Conservation (phyloP, 2,113 vertebrate genomes). For the Trogon melanurus region DNA sequence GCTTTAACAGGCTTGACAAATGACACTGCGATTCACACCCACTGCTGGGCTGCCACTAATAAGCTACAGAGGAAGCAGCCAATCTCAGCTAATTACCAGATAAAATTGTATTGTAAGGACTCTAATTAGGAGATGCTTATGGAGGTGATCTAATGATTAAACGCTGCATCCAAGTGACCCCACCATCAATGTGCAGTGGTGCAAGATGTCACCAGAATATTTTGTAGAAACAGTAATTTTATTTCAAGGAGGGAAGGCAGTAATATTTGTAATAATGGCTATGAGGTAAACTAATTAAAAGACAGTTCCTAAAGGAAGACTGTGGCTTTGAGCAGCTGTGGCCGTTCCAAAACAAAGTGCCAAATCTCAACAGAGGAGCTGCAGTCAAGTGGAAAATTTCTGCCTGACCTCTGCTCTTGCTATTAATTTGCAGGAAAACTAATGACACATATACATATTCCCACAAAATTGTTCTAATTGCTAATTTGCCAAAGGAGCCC, state of each 20-base stretch:
- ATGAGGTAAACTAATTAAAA: conserved; percentile 98
- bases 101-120: conserved; percentile 94
- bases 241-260: conserved; percentile 81
- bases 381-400: conserved; percentile 94
- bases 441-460: conserved; percentile 99
- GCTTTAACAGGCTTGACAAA: conserved; percentile 83
- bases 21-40: conserved; percentile 87
- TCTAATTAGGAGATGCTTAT: conserved; percentile 95
- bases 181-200: conserved; percentile 81
- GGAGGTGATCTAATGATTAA: conserved; percentile 95
- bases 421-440: conserved; percentile 98
- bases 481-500: conserved; percentile 96
- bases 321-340: conserved; percentile 85
- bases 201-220: conserved; percentile 82
- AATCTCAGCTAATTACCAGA: conserved; percentile 97
- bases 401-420: conserved; percentile 89
- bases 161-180: conserved; percentile 89
- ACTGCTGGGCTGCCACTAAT: conserved; percentile 89
- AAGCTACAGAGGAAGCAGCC: conserved; percentile 92
- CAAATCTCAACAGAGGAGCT: conserved; percentile 85
- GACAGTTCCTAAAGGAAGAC: conserved; percentile 87
- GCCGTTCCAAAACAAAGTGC: conserved; percentile 84
- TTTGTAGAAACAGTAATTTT: conserved; percentile 85
- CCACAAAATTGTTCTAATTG: conserved; percentile 99
- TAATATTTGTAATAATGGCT: conserved; percentile 93